Evolutionary conservation across 2,113 vertebrate genomes (phyloP), one percentile per base, ranked within the genome.

Genomic region (Melanotaenia duboulayi): DNA sequence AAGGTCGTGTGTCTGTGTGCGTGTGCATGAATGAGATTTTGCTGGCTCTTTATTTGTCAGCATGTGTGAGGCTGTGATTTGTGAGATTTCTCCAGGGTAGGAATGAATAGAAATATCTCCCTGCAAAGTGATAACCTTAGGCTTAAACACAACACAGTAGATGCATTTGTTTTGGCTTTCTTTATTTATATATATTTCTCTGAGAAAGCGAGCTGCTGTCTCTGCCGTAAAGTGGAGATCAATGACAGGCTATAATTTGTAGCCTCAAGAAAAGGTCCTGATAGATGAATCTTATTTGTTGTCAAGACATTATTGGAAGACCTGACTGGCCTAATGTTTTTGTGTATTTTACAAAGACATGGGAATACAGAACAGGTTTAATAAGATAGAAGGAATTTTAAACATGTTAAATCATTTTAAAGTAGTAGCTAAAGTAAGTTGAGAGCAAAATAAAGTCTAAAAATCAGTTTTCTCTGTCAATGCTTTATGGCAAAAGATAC

Each of bases 181-280:
- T 83, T 83, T 85, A 76, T 85, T 87, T 87, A 65, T 76, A 57
- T 77, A 65, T 81, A 35, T 40, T 73, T 82, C 69, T 54, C 59
- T 3, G 40, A 78, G 64, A 90, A 84, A 69, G 74, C 70, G 71
- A 89, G 60, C 63, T 69, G 42, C 80, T 80, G 75, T 84, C 70
- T 83, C 55, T 55, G 65, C 59, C 76, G 89, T 90, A 85, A 89
- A 88, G 70, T 76, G 65, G 49, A 86, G 92, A 91, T 93, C 90
- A 78, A 91, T 89, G 80, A n/a, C 50, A 16, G 75, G 78, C 67
- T 81, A 57, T 84, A 84, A 88, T 91, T 87, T 24, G 46, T 66
- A 58, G 74, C 56, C 86, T 24, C 24, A 25, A 77, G 87, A 80
- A 83, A 79, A 68, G 46, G 74, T 61, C 71, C 65, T 55, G 50